Percentiles rank a stretch among this genome's conserved stretches.
Evolutionary conservation across 2,797 vertebrate genomes (phyloP).

Genomic region (Manis javanica): DNA sequence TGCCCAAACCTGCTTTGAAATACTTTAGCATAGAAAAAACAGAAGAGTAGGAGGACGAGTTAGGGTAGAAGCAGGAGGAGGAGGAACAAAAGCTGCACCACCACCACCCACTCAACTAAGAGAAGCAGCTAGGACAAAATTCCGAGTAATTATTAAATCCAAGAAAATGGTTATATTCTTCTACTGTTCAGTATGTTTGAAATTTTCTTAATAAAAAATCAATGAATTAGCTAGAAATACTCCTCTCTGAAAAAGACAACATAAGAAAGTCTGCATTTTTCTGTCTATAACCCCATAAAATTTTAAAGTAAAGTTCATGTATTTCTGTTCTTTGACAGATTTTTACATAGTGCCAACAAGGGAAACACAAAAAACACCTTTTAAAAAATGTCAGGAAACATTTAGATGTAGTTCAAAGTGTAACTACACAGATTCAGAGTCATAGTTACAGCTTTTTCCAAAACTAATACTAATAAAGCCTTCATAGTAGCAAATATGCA

Average conservation of each 20-base stretch:
- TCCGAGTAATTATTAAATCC: neutral
- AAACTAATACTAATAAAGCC: conserved; percentile 72
- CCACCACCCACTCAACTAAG: neutral
- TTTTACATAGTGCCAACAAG: conserved; percentile 37
- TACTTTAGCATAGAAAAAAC: conserved; percentile 5
- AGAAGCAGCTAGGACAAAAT: neutral
- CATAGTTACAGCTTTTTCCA: conserved; percentile 54
- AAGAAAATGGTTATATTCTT: neutral
- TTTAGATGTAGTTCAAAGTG: neutral
- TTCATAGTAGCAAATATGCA: conserved; percentile 77
- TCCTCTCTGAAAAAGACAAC: neutral
- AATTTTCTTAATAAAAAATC: conserved; percentile 7
- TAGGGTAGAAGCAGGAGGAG: rapidly evolving
- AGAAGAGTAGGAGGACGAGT: neutral
- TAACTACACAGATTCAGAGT: conserved; percentile 49
- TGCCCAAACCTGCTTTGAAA: neutral
- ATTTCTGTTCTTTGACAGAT: conserved; percentile 1
- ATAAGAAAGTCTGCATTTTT: neutral
- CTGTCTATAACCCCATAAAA: conserved; percentile 4
- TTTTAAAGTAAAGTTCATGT: neutral
- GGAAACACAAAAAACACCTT: neutral
- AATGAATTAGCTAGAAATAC: conserved; percentile 35
- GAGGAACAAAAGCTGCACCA: neutral
- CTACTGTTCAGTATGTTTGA: neutral
- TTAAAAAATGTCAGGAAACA: conserved; percentile 24